Evolutionary conservation across 2,113 vertebrate species (phyloP).

Genomic region (Clarias magur): DNA sequence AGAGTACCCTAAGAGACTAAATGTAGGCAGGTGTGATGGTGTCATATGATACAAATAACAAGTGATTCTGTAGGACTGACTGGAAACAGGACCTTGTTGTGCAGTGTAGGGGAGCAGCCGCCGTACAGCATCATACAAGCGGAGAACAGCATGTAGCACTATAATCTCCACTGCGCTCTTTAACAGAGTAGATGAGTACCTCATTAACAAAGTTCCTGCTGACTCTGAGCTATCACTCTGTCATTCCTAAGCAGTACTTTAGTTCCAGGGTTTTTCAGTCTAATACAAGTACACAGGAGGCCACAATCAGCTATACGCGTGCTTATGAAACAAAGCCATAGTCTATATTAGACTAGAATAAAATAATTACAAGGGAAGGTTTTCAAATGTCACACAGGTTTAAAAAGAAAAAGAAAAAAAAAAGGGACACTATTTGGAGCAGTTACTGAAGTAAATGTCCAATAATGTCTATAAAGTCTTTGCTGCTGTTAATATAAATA

Average conservation of each 20-base stretch:
- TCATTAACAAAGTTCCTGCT: slow-evolving; percentile 33
- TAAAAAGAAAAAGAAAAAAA: not conserved
- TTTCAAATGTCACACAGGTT: not conserved
- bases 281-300: not conserved
- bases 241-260: slow-evolving; percentile 12
- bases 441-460: not conserved
- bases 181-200: slow-evolving; percentile 16
- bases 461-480: not conserved
- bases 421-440: not conserved
- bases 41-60: not conserved
- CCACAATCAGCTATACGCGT: not conserved
- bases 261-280: not conserved
- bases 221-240: slow-evolving; percentile 12
- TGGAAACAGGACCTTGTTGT: slow-evolving; percentile 6
- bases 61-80: slow-evolving; percentile 47
- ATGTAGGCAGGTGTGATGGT: not conserved
- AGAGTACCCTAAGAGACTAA: not conserved
- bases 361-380: not conserved
- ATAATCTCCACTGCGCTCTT: slow-evolving; percentile 26
- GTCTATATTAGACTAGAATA: not conserved
- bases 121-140: slow-evolving; percentile 6
- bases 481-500: not conserved
- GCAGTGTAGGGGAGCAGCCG: not conserved
- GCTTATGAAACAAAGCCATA: not conserved
- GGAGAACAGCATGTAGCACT: not conserved